Conservation (phyloP, 2,113 vertebrate genomes). For the Raphicerus campestris region DNA sequence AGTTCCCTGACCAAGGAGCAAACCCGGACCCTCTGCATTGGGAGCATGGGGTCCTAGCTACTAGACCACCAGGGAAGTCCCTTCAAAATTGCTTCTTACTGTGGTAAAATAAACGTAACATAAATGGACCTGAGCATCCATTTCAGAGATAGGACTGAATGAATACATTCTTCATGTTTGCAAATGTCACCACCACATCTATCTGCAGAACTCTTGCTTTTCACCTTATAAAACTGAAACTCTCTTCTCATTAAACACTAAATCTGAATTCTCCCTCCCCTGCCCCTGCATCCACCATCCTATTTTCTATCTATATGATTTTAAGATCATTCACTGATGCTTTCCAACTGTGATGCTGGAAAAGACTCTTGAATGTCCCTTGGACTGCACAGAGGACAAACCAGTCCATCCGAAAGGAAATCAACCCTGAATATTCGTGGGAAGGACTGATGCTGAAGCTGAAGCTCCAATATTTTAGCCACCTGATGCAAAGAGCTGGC, state of each 20-base stretch:
- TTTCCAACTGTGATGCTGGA: not conserved
- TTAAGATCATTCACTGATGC: not conserved
- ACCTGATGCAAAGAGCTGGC: not conserved
- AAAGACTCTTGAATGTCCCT: not conserved
- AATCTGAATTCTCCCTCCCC: not conserved
- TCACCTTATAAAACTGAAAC: not conserved
- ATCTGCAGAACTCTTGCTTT: not conserved
- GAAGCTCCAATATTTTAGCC: not conserved
- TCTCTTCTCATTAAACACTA: not conserved
- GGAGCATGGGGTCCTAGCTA: not conserved
- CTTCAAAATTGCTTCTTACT: not conserved
- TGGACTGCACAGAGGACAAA: not conserved
- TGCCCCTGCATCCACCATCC: not conserved
- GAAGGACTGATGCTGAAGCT: not conserved
- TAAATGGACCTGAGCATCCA: not conserved
- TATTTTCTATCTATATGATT: not conserved
- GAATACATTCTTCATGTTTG: not conserved
- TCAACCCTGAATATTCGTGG: not conserved
- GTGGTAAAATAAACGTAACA: not conserved
- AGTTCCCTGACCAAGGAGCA: not conserved
- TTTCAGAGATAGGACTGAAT: not conserved
- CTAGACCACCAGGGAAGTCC: not conserved
- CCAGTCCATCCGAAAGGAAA: not conserved
- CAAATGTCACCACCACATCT: not conserved
- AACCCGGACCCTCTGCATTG: not conserved